These are phyloP conservation scores for Cylloceria caligata DNA, from an alignment of 2,888 invertebrate genomes.

Conservation along the genomic window DNA sequence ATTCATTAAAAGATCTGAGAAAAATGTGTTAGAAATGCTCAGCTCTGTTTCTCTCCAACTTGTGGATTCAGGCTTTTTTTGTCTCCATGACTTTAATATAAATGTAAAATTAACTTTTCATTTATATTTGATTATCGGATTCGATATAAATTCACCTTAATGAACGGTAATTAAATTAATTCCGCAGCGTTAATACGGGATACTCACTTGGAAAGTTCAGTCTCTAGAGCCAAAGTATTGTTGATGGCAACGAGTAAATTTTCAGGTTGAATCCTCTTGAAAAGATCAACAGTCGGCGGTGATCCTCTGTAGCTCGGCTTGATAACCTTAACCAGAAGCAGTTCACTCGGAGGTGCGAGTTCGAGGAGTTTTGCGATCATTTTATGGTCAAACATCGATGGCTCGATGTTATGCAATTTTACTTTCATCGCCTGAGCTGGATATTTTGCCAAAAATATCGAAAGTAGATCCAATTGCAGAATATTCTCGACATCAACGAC, in stretches of 20 bases:
- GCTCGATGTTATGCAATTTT: slow-evolving; percentile 87
- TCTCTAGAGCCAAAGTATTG: slow-evolving; percentile 88
- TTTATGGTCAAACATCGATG: slow-evolving; percentile 83
- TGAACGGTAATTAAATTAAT: too few relatives aligned
- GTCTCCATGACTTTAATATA: too few relatives aligned
- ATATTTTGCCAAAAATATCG: slow-evolving; percentile 81
- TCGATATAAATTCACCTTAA: too few relatives aligned
- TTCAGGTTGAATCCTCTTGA: slow-evolving; percentile 88
- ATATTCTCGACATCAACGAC: slow-evolving; percentile 83
- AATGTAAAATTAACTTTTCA: too few relatives aligned
- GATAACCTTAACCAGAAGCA: slow-evolving; percentile 86
- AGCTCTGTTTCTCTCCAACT: too few relatives aligned
- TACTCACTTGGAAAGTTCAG: slow-evolving; percentile 85
- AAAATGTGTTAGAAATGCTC: too few relatives aligned
- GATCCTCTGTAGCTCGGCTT: slow-evolving; percentile 74
- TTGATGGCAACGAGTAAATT: slow-evolving; percentile 90
- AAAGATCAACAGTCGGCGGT: slow-evolving; percentile 88
- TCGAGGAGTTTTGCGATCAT: slow-evolving; percentile 81
- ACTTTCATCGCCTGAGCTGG: slow-evolving; percentile 87
- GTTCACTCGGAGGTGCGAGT: slow-evolving; percentile 86
- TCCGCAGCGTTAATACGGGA: slow-evolving; percentile 59
- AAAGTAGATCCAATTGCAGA: slow-evolving; percentile 84
- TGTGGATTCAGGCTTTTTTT: too few relatives aligned
- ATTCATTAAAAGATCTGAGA: too few relatives aligned
- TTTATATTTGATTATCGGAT: too few relatives aligned